Percentiles rank a stretch among this genome's conserved stretches.
Evolutionary conservation across 2,888 invertebrate genomes (phyloP).

Genomic region (Lamellibrachia satsuma): DNA sequence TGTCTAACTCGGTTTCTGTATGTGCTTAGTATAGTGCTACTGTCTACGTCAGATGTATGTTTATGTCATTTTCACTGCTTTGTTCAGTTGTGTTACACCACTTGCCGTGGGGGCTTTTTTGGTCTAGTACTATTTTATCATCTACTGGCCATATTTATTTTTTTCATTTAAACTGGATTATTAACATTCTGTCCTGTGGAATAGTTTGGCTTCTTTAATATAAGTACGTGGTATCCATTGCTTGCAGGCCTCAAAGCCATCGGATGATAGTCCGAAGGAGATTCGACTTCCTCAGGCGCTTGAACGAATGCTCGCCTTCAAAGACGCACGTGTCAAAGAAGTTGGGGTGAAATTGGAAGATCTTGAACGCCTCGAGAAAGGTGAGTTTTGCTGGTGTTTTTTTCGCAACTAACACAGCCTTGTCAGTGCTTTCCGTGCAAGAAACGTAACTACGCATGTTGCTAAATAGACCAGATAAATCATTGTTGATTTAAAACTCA

Average conservation of each 20-base stretch:
- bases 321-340: slow-evolving; percentile 85
- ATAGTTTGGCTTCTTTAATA: background rate
- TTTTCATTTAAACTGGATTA: background rate
- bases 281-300: slow-evolving; percentile 80
- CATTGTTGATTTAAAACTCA: too few species aligned
- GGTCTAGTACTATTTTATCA: background rate
- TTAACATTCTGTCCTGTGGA: background rate
- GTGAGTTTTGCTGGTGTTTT: background rate
- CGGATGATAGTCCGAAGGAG: slow-evolving; percentile 49
- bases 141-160: background rate
- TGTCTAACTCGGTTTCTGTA: background rate
- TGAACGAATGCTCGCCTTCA: slow-evolving; percentile 88
- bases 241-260: background rate
- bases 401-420: background rate
- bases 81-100: background rate
- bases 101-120: background rate
- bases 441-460: background rate
- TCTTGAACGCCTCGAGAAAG: slow-evolving; percentile 41
- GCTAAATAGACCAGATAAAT: background rate
- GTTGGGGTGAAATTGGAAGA: slow-evolving; percentile 70
- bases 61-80: background rate
- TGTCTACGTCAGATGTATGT: background rate
- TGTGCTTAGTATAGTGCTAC: background rate
- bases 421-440: background rate
- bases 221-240: background rate